Conservation (phyloP, 1,140 invertebrate species). For the Lutraria rhynchaena region DNA sequence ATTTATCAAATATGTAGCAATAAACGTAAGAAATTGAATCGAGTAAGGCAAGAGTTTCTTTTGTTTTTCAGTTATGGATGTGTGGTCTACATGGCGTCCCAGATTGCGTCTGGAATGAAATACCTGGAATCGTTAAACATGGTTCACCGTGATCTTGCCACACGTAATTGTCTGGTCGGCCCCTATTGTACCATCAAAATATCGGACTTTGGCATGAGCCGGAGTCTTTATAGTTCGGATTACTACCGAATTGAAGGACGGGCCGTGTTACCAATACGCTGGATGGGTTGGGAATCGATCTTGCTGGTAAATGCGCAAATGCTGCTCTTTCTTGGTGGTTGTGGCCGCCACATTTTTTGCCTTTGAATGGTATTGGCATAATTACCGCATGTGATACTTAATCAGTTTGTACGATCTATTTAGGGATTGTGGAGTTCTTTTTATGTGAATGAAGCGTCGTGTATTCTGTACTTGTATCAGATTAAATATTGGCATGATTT, state of each 20-base stretch:
- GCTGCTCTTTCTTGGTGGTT: neutral
- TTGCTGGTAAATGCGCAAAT: slow-evolving; percentile 86
- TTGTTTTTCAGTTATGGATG: slow-evolving; percentile 87
- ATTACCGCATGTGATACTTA: too few species aligned
- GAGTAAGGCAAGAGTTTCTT: too few species aligned
- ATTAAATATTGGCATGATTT: too few species aligned
- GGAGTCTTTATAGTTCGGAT: slow-evolving; percentile 90
- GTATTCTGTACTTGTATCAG: too few species aligned
- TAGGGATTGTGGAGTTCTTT: too few species aligned
- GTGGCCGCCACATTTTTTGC: too few species aligned
- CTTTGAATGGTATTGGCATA: too few species aligned
- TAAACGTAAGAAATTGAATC: too few species aligned
- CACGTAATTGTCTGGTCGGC: slow-evolving; percentile 92
- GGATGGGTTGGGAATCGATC: slow-evolving; percentile 95
- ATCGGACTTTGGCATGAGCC: slow-evolving; percentile 94
- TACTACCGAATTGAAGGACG: slow-evolving; percentile 91
- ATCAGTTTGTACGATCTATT: too few species aligned
- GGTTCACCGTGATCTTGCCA: slow-evolving; percentile 90
- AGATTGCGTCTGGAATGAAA: slow-evolving; percentile 94
- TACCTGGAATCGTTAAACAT: slow-evolving; percentile 91
- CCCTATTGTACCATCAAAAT: slow-evolving; percentile 93
- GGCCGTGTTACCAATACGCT: slow-evolving; percentile 90
- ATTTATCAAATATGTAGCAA: too few species aligned
- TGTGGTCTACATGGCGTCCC: slow-evolving; percentile 90
- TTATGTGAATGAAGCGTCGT: too few species aligned